Base-by-base conservation (phyloP, 1,140 invertebrate species). In the Tribolium castaneum region DNA sequence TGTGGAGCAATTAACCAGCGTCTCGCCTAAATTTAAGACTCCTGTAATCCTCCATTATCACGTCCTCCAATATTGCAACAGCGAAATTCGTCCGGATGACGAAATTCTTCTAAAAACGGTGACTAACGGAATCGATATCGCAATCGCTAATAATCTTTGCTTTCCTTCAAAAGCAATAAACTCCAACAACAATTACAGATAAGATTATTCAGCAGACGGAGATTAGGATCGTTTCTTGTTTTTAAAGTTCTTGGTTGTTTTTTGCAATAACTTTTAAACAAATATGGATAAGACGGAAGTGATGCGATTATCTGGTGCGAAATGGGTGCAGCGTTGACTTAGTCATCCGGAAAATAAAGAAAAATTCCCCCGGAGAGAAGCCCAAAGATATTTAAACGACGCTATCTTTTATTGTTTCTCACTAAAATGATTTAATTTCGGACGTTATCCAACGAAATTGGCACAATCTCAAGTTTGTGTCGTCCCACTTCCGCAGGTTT, bases 141-240 rank as follows among this genome's bases (percentile, higher is more conserved):
- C 71, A 54, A 50, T 52, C 49, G n/a, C 35, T 49, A 71, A 73
- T 73, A 73, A 72, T 72, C 45, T 73, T 52, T 30, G 49, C 71
- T 54, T 73, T 73, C 71, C 52, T 54, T 54, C 45, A 73, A 73
- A 52, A 54, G 49, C 52, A 73, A 73, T 73, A 73, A 73, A 73
- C 45, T 73, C 49, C 49, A 73, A 62, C 56, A 62, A 71, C 49
- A 49, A 73, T 52, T 52, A 19, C 10, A 73, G 71, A 73, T 73
- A 73, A 73, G 71, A 73, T 73, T 73, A 73, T 72, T 51, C 30
- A 51, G 52, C 49, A 51, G 49, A 54, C 71, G 52, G 25, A 73
- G 71, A 73, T 73, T 73, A 73, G 25, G 25, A 73, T 73, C 71
- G 71, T 19, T 73, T 50, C 50, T 73, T 73, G 19, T 54, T 72